phyloP scores from a whole-genome alignment of 1,140 invertebrate genomes.

The Venturia canescens region DNA sequence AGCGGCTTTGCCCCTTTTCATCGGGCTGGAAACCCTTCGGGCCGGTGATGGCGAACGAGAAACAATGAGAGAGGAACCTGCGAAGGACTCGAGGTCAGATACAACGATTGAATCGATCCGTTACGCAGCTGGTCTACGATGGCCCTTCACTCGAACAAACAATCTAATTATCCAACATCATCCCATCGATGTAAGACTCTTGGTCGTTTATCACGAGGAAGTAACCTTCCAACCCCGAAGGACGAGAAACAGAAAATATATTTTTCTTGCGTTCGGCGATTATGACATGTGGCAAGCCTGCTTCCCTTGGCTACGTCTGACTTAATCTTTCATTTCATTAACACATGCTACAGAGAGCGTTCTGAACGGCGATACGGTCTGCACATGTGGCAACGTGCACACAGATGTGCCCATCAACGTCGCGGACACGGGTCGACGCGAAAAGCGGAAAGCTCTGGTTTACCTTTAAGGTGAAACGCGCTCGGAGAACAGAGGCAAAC shows the following conservation, averaged over 20 bases:
- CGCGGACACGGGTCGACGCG: background rate
- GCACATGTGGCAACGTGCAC: background rate
- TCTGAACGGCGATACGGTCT: background rate
- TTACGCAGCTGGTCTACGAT: constrained; percentile 37
- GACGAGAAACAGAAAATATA: background rate
- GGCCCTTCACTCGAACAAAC: constrained; percentile 32
- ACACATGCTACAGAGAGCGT: background rate
- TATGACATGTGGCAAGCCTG: constrained; percentile 29
- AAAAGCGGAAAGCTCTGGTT: constrained; percentile 5
- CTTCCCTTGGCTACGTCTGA: background rate
- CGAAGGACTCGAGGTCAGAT: background rate
- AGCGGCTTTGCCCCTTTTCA: constrained; percentile 19
- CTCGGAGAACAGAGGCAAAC: background rate
- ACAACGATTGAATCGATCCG: constrained; percentile 7
- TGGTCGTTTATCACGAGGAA: background rate
- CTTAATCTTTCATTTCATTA: constrained; percentile 13
- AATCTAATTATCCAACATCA: constrained; percentile 41
- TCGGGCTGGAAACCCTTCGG: background rate
- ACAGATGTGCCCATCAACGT: background rate
- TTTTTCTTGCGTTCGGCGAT: background rate
- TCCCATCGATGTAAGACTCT: background rate
- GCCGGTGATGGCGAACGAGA: constrained; percentile 4
- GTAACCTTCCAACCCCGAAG: background rate
- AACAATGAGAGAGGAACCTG: background rate
- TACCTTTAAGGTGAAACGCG: background rate